These are phyloP conservation scores for Zaprionus obscuricornis DNA, from an alignment of 2,888 invertebrate genomes.

Conservation along the genomic window DNA sequence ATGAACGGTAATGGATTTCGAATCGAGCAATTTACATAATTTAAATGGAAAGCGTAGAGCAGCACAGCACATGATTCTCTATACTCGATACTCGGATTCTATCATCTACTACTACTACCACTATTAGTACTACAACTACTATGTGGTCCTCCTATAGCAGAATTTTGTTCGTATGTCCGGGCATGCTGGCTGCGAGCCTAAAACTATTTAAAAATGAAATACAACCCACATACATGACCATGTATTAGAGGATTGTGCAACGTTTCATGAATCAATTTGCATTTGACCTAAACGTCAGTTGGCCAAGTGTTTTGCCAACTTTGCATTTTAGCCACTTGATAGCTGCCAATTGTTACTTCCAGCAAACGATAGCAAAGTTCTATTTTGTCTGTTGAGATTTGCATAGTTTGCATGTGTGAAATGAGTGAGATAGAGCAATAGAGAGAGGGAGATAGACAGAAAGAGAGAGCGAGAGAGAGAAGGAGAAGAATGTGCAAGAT, in stretches of 20 bases:
- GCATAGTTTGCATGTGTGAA: too few relatives aligned
- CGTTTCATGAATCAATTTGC: constrained; percentile 60
- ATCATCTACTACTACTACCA: too few relatives aligned
- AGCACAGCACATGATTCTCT: too few relatives aligned
- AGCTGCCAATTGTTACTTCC: constrained; percentile 10
- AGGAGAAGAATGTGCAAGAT: too few relatives aligned
- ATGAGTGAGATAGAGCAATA: too few relatives aligned
- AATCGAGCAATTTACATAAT: constrained; percentile 80
- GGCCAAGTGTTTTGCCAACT: constrained; percentile 49
- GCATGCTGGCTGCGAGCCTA: constrained; percentile 13
- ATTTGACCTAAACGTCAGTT: constrained; percentile 44
- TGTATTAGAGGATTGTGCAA: constrained; percentile 17
- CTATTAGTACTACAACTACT: not conserved
- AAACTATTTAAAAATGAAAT: constrained; percentile 56
- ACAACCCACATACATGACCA: constrained; percentile 34
- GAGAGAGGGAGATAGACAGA: too few relatives aligned
- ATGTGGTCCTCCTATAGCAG: constrained; percentile 5
- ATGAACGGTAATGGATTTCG: constrained; percentile 80
- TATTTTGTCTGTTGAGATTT: too few relatives aligned
- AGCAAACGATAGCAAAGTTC: too few relatives aligned
- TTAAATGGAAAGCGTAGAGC: constrained; percentile 62
- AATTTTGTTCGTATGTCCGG: too few relatives aligned
- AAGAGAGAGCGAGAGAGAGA: too few relatives aligned
- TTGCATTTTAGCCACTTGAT: constrained; percentile 42
- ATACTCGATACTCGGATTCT: too few relatives aligned